Conservation (phyloP, 2,888 invertebrate genomes). For the Bellardia pandia region DNA sequence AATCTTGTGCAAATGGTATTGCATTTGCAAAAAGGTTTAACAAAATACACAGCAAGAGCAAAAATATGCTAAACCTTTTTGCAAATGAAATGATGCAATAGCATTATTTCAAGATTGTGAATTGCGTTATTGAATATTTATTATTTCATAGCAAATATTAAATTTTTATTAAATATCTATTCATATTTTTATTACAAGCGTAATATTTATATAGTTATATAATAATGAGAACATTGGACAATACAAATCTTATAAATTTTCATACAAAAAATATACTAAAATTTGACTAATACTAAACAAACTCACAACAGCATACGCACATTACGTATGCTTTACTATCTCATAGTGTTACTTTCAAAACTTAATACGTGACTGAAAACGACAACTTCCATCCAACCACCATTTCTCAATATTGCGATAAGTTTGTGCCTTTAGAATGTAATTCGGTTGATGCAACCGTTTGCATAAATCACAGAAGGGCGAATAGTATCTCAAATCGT, state of each 20-base stretch:
- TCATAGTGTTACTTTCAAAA: conserved; percentile 63
- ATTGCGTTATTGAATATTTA: neutral
- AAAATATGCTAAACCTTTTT: no score
- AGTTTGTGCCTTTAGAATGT: conserved; percentile 76
- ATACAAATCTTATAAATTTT: conserved; percentile 31
- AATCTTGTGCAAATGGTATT: no score
- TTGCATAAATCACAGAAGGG: conserved; percentile 82
- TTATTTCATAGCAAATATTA: neutral
- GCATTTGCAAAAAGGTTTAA: no score
- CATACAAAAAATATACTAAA: conserved; percentile 22
- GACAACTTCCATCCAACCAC: conserved; percentile 81
- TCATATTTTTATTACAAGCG: neutral
- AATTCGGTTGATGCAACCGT: conserved; percentile 77
- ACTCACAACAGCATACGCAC: neutral
- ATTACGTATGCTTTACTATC: neutral
- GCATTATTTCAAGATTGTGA: no score
- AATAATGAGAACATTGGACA: neutral
- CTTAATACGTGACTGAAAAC: conserved; percentile 77
- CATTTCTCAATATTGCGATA: conserved; percentile 81
- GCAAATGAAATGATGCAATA: no score
- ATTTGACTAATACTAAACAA: neutral
- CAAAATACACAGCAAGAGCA: no score
- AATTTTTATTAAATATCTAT: neutral
- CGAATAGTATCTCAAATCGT: conserved; percentile 82
- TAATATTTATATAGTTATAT: neutral